Conservation (phyloP, 2,113 vertebrate genomes). For the Mesoclemmys tuberculata region DNA sequence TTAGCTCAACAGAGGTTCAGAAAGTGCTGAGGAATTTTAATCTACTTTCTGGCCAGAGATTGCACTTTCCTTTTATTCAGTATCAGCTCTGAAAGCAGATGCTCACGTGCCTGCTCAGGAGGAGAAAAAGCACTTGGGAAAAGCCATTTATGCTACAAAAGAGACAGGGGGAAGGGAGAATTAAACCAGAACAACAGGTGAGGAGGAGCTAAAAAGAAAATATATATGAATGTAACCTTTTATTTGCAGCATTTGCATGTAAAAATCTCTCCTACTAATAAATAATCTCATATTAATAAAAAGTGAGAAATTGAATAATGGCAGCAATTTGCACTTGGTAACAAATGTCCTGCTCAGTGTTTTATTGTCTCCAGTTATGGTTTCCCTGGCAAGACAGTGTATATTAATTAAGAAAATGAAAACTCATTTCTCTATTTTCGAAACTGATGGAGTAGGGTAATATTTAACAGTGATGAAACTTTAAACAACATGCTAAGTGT, state of each 20-base stretch:
- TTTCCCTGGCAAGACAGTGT: constrained; percentile 13
- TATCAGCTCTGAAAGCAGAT: neutral
- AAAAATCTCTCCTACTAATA: neutral
- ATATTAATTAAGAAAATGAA: neutral
- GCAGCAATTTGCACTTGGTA: neutral
- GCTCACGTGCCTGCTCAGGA: constrained; percentile 8
- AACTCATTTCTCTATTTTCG: neutral
- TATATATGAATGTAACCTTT: neutral
- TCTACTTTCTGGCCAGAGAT: neutral
- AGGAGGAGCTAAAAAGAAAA: neutral
- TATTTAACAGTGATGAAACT: constrained; percentile 17
- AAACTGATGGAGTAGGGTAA: neutral
- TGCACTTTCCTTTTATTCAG: neutral
- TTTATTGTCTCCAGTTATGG: neutral
- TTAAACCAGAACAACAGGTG: neutral
- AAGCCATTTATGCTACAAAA: neutral
- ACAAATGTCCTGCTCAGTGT: neutral
- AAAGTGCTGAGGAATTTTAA: neutral
- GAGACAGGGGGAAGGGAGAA: neutral
- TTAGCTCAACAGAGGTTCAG: neutral
- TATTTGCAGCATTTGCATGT: neutral
- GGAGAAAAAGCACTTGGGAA: neutral
- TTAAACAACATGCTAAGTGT: neutral
- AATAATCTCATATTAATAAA: neutral
- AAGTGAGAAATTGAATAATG: neutral